A percentile compares a stretch with the other conserved stretches of the same genome.
Evolutionary conservation across 1,140 invertebrate genomes (phyloP).

Genomic region (Piezodorus guildinii): DNA sequence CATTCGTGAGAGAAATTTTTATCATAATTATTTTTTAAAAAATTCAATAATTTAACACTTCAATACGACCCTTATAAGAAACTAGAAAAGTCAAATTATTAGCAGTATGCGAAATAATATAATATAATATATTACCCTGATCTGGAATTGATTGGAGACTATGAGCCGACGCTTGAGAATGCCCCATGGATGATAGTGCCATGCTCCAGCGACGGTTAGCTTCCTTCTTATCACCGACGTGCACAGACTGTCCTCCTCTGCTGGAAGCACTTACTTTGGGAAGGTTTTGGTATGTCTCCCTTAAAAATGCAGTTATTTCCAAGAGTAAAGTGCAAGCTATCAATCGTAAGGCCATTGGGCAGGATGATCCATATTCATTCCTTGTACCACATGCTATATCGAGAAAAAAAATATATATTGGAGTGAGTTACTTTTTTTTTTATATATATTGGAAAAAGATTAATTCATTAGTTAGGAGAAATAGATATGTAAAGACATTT

Average conservation of each 20-base stretch:
- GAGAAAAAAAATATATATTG: too few species aligned
- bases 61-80: too few species aligned
- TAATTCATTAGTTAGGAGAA: too few species aligned
- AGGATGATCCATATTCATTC: constrained; percentile 46
- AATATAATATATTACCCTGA: constrained; percentile 35
- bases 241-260: constrained; percentile 53
- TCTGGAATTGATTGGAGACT: constrained; percentile 79
- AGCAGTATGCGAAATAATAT: too few species aligned
- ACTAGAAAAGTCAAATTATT: too few species aligned
- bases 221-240: constrained; percentile 42
- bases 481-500: too few species aligned
- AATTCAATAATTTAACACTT: too few species aligned
- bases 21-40: too few species aligned
- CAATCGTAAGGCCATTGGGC: constrained; percentile 83
- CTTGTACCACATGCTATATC: constrained; percentile 1
- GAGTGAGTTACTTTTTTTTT: too few species aligned
- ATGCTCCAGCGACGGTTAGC: constrained; percentile 60
- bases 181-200: constrained; percentile 82
- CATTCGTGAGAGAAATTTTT: too few species aligned
- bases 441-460: too few species aligned
- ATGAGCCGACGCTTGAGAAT: constrained; percentile 81
- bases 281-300: constrained; percentile 70
- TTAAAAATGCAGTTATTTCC: constrained; percentile 92
- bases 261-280: constrained; percentile 52
- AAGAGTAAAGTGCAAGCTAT: constrained; percentile 85